These are phyloP conservation scores for Drosophila kohkoa DNA, from an alignment of 1,140 invertebrate species.

Conservation along the genomic window DNA sequence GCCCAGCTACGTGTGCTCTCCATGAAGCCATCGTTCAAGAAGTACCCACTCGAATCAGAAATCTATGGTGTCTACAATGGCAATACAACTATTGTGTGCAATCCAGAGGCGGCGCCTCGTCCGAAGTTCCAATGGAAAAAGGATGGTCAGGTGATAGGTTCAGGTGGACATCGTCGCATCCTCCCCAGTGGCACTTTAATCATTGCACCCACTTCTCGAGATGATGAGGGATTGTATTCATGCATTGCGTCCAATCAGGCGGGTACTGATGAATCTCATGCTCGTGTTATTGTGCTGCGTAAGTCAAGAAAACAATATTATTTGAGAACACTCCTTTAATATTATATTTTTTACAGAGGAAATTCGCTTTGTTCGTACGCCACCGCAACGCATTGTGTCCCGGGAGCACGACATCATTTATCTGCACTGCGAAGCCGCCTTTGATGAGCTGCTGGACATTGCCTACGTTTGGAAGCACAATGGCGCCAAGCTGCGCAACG, in stretches of 20 bases:
- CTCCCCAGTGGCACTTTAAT: slow-evolving; percentile 93
- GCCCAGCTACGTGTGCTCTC: slow-evolving; percentile 95
- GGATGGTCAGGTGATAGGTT: slow-evolving; percentile 92
- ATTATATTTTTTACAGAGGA: slow-evolving; percentile 85
- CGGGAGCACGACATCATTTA: slow-evolving; percentile 90
- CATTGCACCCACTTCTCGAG: slow-evolving; percentile 93
- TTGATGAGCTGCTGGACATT: slow-evolving; percentile 93
- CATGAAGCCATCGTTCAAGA: slow-evolving; percentile 95
- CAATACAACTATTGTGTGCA: slow-evolving; percentile 96
- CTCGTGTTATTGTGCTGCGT: slow-evolving; percentile 94
- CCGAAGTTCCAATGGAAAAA: slow-evolving; percentile 97
- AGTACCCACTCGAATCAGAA: slow-evolving; percentile 94
- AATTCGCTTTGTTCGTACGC: slow-evolving; percentile 89
- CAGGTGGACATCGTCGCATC: slow-evolving; percentile 92
- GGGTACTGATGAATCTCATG: slow-evolving; percentile 92
- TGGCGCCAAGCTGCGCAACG: slow-evolving; percentile 90
- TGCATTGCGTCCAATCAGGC: slow-evolving; percentile 95
- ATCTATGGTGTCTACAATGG: slow-evolving; percentile 95
- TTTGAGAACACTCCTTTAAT: too few relatives aligned
- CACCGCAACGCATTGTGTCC: slow-evolving; percentile 88
- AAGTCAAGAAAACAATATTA: slow-evolving; percentile 73
- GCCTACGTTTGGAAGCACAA: slow-evolving; percentile 97
- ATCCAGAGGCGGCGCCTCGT: slow-evolving; percentile 96
- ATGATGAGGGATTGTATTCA: slow-evolving; percentile 95
- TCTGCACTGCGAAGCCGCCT: slow-evolving; percentile 92